These are phyloP conservation scores for Ferdinandea cuprea DNA, from an alignment of 2,888 invertebrate genomes.

Conservation along the genomic window DNA sequence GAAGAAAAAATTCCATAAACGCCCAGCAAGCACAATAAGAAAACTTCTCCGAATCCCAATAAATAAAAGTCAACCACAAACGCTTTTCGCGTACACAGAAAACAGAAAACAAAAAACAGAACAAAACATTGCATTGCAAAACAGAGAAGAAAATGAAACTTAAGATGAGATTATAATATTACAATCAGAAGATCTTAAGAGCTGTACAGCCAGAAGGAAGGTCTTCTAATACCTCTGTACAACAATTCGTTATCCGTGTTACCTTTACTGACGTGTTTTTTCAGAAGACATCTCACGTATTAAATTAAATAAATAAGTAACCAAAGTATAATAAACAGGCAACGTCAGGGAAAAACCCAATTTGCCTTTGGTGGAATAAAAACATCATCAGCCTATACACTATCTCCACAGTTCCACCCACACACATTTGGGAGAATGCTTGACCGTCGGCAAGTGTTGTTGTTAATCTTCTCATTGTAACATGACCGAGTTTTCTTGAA, in stretches of 20 bases:
- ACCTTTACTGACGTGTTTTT: background rate
- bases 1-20: too few relatives aligned
- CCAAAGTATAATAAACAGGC: background rate
- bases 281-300: background rate
- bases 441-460: background rate
- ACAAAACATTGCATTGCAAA: slow-evolving; percentile 21
- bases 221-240: background rate
- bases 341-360: slow-evolving; percentile 9
- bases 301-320: slow-evolving; percentile 26
- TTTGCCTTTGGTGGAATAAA: slow-evolving; percentile 16
- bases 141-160: background rate
- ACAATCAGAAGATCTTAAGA: slow-evolving; percentile 7
- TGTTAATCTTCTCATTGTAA: slow-evolving; percentile 1
- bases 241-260: background rate
- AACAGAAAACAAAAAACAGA: background rate
- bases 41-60: too few relatives aligned
- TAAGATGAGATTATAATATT: slow-evolving; percentile 14
- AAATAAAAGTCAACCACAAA: background rate
- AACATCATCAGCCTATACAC: background rate
- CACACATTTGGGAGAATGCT: slow-evolving; percentile 4
- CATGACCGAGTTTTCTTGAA: background rate
- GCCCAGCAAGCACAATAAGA: too few relatives aligned
- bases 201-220: background rate
- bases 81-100: background rate
- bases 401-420: slow-evolving; percentile 4